Evolutionary conservation across 2,888 invertebrate species (phyloP).

Genomic region (Caenorhabditis zanzibari): DNA sequence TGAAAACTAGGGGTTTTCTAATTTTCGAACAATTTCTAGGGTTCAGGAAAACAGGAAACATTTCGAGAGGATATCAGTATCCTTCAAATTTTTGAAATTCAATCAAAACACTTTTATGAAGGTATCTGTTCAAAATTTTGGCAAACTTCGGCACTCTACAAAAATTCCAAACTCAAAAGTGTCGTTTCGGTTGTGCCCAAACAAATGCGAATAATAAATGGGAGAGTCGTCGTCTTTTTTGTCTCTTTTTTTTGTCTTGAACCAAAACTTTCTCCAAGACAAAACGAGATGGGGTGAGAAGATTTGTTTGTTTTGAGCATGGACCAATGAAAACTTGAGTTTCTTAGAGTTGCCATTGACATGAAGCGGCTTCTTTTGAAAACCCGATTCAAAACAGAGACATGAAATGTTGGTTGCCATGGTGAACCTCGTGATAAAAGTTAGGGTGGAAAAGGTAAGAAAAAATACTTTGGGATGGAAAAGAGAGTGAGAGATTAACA

Average conservation of each 20-base stretch:
- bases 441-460: not conserved
- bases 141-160: not conserved
- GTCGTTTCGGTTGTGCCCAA: slow-evolving; percentile 3
- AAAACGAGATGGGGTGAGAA: slow-evolving; percentile 29
- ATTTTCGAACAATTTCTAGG: too few species aligned
- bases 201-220: slow-evolving; percentile 23
- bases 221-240: not conserved
- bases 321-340: not conserved
- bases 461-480: too few species aligned
- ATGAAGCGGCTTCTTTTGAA: too few species aligned
- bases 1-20: too few species aligned
- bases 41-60: too few species aligned
- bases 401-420: not conserved
- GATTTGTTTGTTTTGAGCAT: slow-evolving; percentile 23
- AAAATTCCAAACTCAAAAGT: not conserved
- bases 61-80: too few species aligned
- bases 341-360: not conserved
- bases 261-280: not conserved
- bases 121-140: not conserved
- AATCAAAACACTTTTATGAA: too few species aligned
- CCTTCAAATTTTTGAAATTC: too few species aligned
- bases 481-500: too few species aligned
- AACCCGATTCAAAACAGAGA: too few species aligned
- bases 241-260: not conserved
- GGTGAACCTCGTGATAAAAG: not conserved